phyloP scores from a whole-genome alignment of 1,140 invertebrate genomes.

The Atta texana region DNA sequence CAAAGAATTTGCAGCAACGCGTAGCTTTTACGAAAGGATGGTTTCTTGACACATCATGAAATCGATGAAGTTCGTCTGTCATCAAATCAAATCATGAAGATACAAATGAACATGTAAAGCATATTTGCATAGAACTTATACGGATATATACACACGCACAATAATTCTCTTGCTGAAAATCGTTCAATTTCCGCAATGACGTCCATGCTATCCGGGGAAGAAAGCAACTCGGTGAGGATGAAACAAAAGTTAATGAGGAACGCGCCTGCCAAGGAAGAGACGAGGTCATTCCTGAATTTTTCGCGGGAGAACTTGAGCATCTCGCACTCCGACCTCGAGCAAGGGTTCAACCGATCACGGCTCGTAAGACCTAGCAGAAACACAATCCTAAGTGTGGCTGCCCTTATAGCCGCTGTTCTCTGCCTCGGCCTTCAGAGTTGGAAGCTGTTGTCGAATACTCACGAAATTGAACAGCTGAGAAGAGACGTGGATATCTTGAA shows the following conservation, averaged over 20 bases:
- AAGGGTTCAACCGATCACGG: slow-evolving; percentile 76
- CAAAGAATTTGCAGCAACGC: background rate
- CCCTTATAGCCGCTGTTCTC: slow-evolving; percentile 73
- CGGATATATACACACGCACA: background rate
- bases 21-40: background rate
- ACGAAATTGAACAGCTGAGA: slow-evolving; percentile 79
- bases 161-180: background rate
- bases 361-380: slow-evolving; percentile 66
- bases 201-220: slow-evolving; percentile 74
- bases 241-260: slow-evolving; percentile 71
- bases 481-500: slow-evolving; percentile 80
- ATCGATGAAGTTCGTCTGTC: background rate
- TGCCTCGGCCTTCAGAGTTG: slow-evolving; percentile 80
- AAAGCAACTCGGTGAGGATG: slow-evolving; percentile 69
- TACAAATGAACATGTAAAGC: background rate
- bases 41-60: slow-evolving; percentile 4
- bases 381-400: slow-evolving; percentile 74
- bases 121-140: background rate
- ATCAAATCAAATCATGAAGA: background rate
- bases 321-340: slow-evolving; percentile 81
- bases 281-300: slow-evolving; percentile 80
- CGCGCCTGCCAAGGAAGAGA: slow-evolving; percentile 73
- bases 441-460: slow-evolving; percentile 78
- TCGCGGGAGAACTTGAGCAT: slow-evolving; percentile 83
- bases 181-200: slow-evolving; percentile 74